Evolutionary conservation across 2,113 vertebrate genomes (phyloP), one percentile per base, ranked within the genome.

Genomic region (Melanocharis versteri): DNA sequence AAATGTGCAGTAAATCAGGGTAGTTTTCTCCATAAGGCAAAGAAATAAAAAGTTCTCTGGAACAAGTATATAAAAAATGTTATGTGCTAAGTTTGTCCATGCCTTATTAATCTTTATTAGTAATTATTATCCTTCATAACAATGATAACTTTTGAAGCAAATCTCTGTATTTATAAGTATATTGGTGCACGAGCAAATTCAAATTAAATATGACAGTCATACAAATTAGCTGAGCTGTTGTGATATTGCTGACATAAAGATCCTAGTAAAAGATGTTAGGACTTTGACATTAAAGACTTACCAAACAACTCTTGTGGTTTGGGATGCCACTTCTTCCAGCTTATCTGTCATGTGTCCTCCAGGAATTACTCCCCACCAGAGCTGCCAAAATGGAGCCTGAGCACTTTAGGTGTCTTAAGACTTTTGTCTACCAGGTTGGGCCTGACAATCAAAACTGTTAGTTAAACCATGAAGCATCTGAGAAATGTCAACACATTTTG

Each of bases 361-460:
- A 73, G 31, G 51, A 73, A 73, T 50, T 53, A 27, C 13, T 70
- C 30, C 15, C 39, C 3, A 48, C 15, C 13, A 54, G 15, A 83
- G 8, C 7, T 66, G 40, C n/a, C 24, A 47, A 88, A 91, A 58
- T 17, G 9, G n/a, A 83, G 30, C 33, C 27, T 50, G n/a, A 62
- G 15, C 5, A 50, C 22, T 45, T 69, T 2, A 51, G 3, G 30
- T 0, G 0, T 44, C 24, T 68, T n/a, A n/a, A n/a, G n/a, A n/a
- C n/a, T n/a, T n/a, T n/a, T 0, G 0, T 44, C 24, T 68, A 33
- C 19, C 9, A 30, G 7, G 14, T 39, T 77, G 33, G 10, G 37
- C 11, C 37, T 11, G 2, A 48, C 10, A 37, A 33, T 20, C 35
- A 80, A 71, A 75, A 53, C 5, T 26, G 22, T 42, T n/a, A 62